Evolutionary conservation across 2,113 vertebrate genomes (phyloP).

Genomic region (Micronisus gabar): DNA sequence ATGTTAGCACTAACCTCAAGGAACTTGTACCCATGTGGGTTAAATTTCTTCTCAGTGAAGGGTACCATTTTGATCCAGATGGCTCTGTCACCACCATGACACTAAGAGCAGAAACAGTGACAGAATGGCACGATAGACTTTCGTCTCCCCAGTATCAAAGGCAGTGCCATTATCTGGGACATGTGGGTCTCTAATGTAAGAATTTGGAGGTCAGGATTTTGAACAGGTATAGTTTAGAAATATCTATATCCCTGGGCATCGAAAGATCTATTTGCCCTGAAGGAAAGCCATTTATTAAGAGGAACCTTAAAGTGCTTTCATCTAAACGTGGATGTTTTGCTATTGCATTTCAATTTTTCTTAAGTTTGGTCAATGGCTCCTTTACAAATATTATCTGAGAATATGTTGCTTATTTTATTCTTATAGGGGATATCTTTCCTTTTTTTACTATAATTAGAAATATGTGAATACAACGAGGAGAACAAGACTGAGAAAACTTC

Average conservation of each 20-base stretch:
- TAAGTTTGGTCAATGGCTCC: background rate
- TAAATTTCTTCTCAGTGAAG: background rate
- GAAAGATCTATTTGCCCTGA: background rate
- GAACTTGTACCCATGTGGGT: background rate
- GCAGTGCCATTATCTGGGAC: background rate
- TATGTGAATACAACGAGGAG: background rate
- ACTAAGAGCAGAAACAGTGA: background rate
- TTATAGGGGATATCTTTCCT: background rate
- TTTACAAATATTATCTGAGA: background rate
- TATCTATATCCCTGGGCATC: background rate
- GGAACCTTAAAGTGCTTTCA: background rate
- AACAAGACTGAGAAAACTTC: background rate
- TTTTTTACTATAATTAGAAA: background rate
- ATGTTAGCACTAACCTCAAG: background rate
- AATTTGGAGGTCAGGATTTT: background rate
- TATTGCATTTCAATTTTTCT: background rate
- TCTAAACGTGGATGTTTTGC: background rate
- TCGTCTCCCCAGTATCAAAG: background rate
- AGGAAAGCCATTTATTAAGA: background rate
- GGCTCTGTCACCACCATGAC: background rate
- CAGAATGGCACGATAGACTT: background rate
- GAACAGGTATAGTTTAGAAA: background rate
- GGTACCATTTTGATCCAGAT: background rate
- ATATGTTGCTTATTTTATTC: background rate
- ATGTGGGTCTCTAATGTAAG: background rate